These are phyloP conservation scores for Aphelinus certus DNA, from an alignment of 1,140 invertebrate genomes.

Conservation along the genomic window DNA sequence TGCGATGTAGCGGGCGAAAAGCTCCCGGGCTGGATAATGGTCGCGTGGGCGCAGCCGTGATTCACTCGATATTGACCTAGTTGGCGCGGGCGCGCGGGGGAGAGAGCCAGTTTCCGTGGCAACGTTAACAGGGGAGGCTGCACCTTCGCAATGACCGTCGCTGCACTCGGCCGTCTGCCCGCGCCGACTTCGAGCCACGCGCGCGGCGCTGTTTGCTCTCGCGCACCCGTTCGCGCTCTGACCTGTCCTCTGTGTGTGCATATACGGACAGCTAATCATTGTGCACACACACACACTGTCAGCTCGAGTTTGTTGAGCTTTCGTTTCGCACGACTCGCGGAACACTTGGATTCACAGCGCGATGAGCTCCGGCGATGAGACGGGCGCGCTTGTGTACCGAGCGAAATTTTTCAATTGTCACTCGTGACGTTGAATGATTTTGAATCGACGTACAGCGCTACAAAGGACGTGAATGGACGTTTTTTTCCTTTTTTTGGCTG, in stretches of 20 bases:
- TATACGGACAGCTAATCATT: not conserved
- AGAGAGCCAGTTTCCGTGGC: constrained; percentile 55
- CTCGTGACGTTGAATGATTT: too few relatives aligned
- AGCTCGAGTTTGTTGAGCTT: too few relatives aligned
- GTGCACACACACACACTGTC: not conserved
- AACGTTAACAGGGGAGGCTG: constrained; percentile 56
- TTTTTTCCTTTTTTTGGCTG: too few relatives aligned
- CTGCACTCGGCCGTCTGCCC: not conserved
- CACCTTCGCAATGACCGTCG: constrained; percentile 50
- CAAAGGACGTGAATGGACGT: too few relatives aligned
- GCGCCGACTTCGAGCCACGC: not conserved
- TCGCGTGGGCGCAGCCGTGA: constrained; percentile 43
- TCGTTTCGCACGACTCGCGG: too few relatives aligned
- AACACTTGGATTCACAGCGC: too few relatives aligned
- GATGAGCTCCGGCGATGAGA: too few relatives aligned
- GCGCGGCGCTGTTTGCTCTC: too few relatives aligned
- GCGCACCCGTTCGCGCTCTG: not conserved
- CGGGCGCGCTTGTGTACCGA: too few relatives aligned
- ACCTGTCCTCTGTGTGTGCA: not conserved
- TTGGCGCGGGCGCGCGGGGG: constrained; percentile 40
- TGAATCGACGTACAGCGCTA: too few relatives aligned
- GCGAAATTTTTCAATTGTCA: too few relatives aligned
- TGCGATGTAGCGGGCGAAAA: not conserved
- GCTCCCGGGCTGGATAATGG: constrained; percentile 8
- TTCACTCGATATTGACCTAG: constrained; percentile 60